Conservation (phyloP, 2,797 vertebrate species). For the Poecilia velifera region DNA sequence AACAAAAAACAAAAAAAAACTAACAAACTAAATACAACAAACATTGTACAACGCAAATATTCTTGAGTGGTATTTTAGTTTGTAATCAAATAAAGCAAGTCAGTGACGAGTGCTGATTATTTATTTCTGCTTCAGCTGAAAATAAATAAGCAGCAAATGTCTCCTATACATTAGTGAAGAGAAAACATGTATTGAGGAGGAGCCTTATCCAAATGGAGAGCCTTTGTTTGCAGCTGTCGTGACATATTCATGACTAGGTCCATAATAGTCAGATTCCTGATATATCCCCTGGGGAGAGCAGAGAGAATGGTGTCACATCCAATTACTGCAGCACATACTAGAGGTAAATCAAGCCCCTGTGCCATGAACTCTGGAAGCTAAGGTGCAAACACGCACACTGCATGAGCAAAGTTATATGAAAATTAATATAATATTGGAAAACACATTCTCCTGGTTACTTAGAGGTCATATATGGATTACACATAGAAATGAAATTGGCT, state of each 20-base stretch:
- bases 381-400: conserved; percentile 34
- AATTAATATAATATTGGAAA: conserved; percentile 75
- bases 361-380: conserved; percentile 69
- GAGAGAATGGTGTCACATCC: conserved; percentile 81
- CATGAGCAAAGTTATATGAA: conserved; percentile 54
- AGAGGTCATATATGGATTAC: conserved; percentile 75
- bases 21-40: background rate
- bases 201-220: conserved; percentile 69
- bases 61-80: conserved; percentile 22
- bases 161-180: conserved; percentile 59
- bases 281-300: conserved; percentile 73
- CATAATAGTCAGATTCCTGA: conserved; percentile 82
- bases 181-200: conserved; percentile 61
- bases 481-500: conserved; percentile 65
- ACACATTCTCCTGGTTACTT: conserved; percentile 61
- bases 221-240: conserved; percentile 77
- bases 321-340: conserved; percentile 76
- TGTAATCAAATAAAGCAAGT: conserved; percentile 58
- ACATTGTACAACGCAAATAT: background rate
- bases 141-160: conserved; percentile 65
- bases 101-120: conserved; percentile 64
- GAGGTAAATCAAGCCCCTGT: conserved; percentile 78
- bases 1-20: background rate
- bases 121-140: conserved; percentile 46
- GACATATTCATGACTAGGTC: conserved; percentile 82